These are phyloP conservation scores for Zophobas atratus DNA, from an alignment of 1,140 invertebrate genomes.

Conservation along the genomic window DNA sequence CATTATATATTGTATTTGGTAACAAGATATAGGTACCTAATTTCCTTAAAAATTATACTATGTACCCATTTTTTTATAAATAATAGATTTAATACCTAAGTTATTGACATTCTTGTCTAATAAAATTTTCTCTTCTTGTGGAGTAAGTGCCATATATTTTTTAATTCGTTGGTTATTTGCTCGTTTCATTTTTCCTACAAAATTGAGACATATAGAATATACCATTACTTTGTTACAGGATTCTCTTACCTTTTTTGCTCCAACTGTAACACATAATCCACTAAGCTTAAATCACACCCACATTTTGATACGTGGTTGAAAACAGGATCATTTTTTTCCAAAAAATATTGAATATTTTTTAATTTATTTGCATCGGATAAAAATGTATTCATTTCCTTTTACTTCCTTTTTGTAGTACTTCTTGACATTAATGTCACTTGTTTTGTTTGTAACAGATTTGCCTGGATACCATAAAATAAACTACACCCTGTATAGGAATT, in stretches of 20 bases:
- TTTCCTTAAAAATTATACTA: neutral
- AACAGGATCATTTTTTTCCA: conserved; percentile 55
- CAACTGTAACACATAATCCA: neutral
- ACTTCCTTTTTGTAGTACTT: neutral
- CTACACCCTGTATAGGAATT: conserved; percentile 49
- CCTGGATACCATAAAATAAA: neutral
- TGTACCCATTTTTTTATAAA: neutral
- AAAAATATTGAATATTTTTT: conserved; percentile 54
- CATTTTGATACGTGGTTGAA: conserved; percentile 42
- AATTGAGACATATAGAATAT: conserved; percentile 55
- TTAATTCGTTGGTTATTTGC: conserved; percentile 1
- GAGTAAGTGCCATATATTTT: conserved; percentile 4
- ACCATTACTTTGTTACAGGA: neutral
- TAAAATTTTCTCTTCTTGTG: neutral
- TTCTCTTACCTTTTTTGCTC: conserved; percentile 55
- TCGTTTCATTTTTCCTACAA: conserved; percentile 21
- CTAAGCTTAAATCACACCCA: neutral
- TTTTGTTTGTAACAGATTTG: conserved; percentile 11
- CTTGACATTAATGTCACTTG: neutral
- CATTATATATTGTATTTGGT: too few relatives aligned
- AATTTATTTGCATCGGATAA: conserved; percentile 58
- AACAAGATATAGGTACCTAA: neutral
- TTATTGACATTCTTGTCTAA: neutral
- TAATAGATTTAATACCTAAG: neutral
- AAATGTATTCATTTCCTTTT: conserved; percentile 39